phyloP scores from a whole-genome alignment of 2,888 invertebrate genomes.

The Archaeoteleia sp. region DNA sequence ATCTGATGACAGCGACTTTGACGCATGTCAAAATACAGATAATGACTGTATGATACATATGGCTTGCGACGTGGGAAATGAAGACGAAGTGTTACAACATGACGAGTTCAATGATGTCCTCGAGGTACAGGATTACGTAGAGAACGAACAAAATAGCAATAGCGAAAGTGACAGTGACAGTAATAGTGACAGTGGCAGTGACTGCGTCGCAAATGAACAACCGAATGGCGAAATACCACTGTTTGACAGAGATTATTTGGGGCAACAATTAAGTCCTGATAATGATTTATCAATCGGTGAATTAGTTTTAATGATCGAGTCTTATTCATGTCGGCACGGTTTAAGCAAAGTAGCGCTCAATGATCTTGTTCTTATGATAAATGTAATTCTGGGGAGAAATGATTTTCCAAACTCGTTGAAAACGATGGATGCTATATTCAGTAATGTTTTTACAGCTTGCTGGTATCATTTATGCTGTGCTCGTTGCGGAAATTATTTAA shows the following conservation, averaged over 20 bases:
- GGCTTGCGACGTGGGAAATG: no score
- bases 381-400: constrained; percentile 2
- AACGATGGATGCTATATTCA: background rate
- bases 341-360: background rate
- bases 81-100: no score
- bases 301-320: constrained; percentile 8
- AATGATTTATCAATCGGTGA: constrained; percentile 5
- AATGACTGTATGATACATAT: background rate
- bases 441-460: constrained; percentile 5
- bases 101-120: no score
- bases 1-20: background rate
- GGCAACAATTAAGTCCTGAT: constrained; percentile 4
- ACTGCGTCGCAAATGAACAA: background rate
- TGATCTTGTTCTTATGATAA: constrained; percentile 6
- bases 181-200: background rate
- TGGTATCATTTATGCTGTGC: constrained; percentile 14
- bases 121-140: no score
- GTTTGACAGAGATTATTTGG: constrained; percentile 1
- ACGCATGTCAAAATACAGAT: background rate
- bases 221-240: background rate
- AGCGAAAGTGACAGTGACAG: background rate
- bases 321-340: constrained; percentile 5
- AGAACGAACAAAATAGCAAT: background rate
- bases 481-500: constrained; percentile 8
- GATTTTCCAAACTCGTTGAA: constrained; percentile 2